Conservation (phyloP, 2,888 invertebrate species). For the Rotaria sp. region DNA sequence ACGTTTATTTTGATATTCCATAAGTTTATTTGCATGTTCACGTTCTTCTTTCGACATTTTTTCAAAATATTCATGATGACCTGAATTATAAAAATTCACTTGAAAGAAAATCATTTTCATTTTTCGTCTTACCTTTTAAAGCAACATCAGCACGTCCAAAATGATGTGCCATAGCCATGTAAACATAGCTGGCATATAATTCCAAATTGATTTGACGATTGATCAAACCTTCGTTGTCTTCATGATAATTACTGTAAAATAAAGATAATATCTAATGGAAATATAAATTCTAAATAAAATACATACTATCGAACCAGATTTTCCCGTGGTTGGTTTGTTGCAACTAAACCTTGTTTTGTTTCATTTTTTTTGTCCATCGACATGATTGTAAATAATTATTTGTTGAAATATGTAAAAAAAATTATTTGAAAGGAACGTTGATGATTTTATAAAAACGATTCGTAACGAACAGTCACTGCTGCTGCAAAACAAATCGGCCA, state of each 20-base stretch:
- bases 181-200: conserved; percentile 37
- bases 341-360: not conserved
- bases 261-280: too few relatives aligned
- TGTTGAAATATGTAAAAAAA: not conserved
- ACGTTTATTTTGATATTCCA: conserved; percentile 63
- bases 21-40: conserved; percentile 66
- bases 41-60: conserved; percentile 71
- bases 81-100: conserved; percentile 42
- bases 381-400: not conserved
- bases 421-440: not conserved
- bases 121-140: conserved; percentile 49
- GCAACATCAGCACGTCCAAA: conserved; percentile 77
- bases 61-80: conserved; percentile 65
- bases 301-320: conserved; percentile 10
- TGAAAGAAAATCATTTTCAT: not conserved
- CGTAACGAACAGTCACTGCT: conserved; percentile 14
- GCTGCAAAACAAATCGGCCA: conserved; percentile 6
- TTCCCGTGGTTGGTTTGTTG: not conserved
- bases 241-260: conserved; percentile 30
- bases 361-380: not conserved
- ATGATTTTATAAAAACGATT: not conserved
- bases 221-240: conserved; percentile 35
- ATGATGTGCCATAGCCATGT: conserved; percentile 61
- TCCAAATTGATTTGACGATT: conserved; percentile 40
- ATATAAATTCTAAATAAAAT: too few relatives aligned